A percentile compares a stretch with the other conserved stretches of the same genome.
phyloP scores from a whole-genome alignment of 2,113 vertebrate genomes.

The Riparia riparia region DNA sequence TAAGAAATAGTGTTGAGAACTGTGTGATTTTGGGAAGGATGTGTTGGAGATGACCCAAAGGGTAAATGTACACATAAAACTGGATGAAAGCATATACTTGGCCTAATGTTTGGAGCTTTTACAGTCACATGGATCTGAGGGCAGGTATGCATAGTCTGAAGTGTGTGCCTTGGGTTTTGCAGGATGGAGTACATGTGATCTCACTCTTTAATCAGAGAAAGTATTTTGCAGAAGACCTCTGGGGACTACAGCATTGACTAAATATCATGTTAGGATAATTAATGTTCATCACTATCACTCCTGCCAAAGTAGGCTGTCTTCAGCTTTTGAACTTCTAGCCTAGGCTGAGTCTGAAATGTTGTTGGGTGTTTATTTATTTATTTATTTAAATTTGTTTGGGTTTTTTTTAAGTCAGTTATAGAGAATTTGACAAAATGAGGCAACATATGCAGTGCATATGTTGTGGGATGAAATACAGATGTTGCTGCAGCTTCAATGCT shows the following conservation, averaged over 20 bases:
- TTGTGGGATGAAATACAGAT: background rate
- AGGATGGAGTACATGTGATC: background rate
- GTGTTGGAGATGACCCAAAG: background rate
- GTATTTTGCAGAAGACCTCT: background rate
- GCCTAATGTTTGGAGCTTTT: background rate
- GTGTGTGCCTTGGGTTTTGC: background rate
- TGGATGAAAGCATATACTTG: background rate
- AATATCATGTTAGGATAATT: background rate
- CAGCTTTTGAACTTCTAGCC: background rate
- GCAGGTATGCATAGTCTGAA: background rate
- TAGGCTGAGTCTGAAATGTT: background rate
- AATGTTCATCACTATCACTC: background rate
- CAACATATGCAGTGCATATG: background rate
- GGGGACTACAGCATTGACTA: background rate
- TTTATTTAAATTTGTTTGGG: no score
- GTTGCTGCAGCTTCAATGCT: background rate
- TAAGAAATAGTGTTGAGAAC: background rate
- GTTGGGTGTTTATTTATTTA: no score
- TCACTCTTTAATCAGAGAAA: background rate
- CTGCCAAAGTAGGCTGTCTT: background rate
- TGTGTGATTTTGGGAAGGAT: fast-evolving
- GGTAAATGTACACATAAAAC: background rate
- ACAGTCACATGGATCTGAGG: background rate
- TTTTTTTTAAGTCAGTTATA: background rate
- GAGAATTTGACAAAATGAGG: background rate